These are phyloP conservation scores for Prochilodus magdalenae DNA, from an alignment of 2,113 vertebrate species.

Conservation along the genomic window DNA sequence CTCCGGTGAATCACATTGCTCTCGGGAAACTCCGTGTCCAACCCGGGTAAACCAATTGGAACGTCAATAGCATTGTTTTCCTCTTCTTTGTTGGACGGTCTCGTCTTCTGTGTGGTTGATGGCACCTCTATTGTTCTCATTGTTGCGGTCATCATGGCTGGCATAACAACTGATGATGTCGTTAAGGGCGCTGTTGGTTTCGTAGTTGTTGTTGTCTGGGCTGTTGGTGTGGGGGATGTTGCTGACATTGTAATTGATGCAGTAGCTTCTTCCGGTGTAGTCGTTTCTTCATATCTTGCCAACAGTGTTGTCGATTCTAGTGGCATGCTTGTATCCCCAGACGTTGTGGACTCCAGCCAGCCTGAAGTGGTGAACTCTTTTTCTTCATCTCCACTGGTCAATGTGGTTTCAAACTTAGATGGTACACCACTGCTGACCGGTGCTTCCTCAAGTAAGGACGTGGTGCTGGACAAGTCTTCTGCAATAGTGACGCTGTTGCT, in stretches of 20 bases:
- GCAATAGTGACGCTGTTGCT: neutral
- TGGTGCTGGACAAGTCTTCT: constrained; percentile 51
- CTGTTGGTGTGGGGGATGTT: constrained; percentile 63
- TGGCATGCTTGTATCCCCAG: constrained; percentile 55
- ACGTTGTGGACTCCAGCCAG: constrained; percentile 63
- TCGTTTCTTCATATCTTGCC: neutral
- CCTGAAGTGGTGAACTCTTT: constrained; percentile 55
- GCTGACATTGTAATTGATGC: constrained; percentile 56
- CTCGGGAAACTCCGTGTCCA: constrained; percentile 80
- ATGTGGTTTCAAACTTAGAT: neutral
- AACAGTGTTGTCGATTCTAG: constrained; percentile 39
- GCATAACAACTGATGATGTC: neutral
- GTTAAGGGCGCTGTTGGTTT: neutral
- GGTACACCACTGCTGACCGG: constrained; percentile 23
- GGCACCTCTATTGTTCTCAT: neutral
- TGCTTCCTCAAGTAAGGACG: constrained; percentile 40
- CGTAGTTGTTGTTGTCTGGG: no score
- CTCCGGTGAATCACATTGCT: constrained; percentile 86
- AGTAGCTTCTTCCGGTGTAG: neutral
- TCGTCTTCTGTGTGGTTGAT: neutral
- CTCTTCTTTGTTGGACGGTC: constrained; percentile 65
- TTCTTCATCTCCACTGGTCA: constrained; percentile 51
- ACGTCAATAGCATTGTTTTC: constrained; percentile 86
- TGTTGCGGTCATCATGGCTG: constrained; percentile 50
- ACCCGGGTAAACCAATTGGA: constrained; percentile 71